Conservation (phyloP, 2,888 invertebrate genomes). For the Anorthoa munda region DNA sequence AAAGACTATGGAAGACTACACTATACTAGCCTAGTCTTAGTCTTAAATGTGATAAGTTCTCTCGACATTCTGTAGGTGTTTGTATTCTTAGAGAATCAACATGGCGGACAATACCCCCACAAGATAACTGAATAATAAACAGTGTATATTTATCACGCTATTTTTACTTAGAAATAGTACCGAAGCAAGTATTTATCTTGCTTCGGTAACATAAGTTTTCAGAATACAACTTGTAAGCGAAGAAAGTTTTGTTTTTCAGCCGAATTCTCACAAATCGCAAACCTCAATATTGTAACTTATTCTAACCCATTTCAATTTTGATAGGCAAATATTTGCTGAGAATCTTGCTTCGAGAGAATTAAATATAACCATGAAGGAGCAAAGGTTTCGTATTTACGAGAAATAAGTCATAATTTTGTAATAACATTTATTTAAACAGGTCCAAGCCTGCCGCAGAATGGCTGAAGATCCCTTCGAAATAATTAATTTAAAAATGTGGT, state of each 20-base stretch:
- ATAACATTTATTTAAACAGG: conserved; percentile 40
- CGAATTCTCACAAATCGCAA: conserved; percentile 28
- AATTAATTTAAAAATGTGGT: conserved; percentile 43
- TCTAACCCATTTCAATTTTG: conserved; percentile 50
- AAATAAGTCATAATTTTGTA: conserved; percentile 33
- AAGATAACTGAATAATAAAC: neutral
- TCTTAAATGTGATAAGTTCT: neutral
- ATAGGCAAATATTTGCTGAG: conserved; percentile 53
- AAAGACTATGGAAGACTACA: too few relatives aligned
- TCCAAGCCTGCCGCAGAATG: conserved; percentile 5
- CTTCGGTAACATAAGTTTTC: neutral
- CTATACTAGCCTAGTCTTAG: neutral
- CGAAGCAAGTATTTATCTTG: too few relatives aligned
- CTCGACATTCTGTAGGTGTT: neutral
- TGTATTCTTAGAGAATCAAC: neutral
- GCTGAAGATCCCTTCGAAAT: conserved; percentile 13
- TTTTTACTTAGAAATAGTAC: conserved; percentile 1
- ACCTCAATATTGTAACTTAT: conserved; percentile 55
- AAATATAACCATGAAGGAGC: conserved; percentile 19
- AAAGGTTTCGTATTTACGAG: conserved; percentile 22
- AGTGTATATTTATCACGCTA: neutral
- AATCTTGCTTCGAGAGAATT: conserved; percentile 30
- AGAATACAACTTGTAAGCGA: conserved; percentile 16
- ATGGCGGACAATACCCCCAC: neutral
- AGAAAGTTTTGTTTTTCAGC: conserved; percentile 51